Evolutionary conservation across 2,888 invertebrate species (phyloP).

Genomic region (Drosophila diplacantha): DNA sequence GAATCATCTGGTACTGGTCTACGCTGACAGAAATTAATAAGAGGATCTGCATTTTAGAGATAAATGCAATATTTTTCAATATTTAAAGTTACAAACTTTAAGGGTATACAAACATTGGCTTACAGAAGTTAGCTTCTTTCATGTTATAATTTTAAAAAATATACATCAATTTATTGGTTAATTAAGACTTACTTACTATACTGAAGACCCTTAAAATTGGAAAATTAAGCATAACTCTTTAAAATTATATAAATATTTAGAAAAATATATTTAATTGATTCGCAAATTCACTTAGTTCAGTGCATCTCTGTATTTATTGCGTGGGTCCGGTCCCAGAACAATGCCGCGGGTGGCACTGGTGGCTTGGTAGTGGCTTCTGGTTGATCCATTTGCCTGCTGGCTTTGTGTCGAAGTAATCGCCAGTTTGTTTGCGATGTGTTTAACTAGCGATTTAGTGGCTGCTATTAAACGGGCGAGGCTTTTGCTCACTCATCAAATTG

Average conservation of each 20-base stretch:
- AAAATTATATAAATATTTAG: background rate
- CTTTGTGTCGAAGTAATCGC: conserved; percentile 14
- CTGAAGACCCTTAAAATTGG: background rate
- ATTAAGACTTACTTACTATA: background rate
- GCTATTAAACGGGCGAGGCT: conserved; percentile 48
- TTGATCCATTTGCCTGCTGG: conserved; percentile 33
- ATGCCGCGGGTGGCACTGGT: conserved; percentile 4
- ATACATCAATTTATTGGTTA: background rate
- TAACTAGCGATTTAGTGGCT: conserved; percentile 55
- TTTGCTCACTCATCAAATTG: conserved; percentile 26
- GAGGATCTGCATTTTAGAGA: background rate
- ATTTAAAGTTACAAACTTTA: too few species aligned
- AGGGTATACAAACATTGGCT: too few species aligned
- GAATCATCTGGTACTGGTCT: background rate
- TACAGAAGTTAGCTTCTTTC: too few species aligned
- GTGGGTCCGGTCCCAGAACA: background rate
- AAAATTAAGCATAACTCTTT: background rate
- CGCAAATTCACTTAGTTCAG: background rate
- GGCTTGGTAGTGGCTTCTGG: conserved; percentile 19
- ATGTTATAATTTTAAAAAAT: too few species aligned
- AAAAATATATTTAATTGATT: too few species aligned
- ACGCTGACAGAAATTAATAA: background rate
- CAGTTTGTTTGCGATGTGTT: conserved; percentile 35
- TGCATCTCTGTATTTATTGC: conserved; percentile 8
- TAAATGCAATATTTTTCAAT: too few species aligned